phyloP scores from a whole-genome alignment of 2,888 invertebrate genomes.

The Formica aserva region DNA sequence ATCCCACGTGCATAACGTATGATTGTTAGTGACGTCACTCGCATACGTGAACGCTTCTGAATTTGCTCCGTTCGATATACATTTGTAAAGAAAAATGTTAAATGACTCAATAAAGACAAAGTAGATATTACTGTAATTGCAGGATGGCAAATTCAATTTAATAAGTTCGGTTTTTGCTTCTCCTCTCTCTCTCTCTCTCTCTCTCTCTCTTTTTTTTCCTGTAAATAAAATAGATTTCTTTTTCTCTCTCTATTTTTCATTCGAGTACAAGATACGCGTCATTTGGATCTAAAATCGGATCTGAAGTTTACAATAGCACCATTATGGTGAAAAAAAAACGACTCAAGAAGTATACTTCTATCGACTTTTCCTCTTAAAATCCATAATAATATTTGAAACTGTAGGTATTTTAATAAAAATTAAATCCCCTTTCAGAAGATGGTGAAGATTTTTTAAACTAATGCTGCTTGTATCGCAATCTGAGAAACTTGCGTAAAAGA shows the following conservation, averaged over 20 bases:
- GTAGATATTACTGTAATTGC: conserved; percentile 78
- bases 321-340: not conserved
- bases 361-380: conserved; percentile 19
- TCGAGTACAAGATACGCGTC: conserved; percentile 51
- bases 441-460: not conserved
- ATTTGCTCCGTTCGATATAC: conserved; percentile 47
- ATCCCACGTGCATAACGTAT: conserved; percentile 55
- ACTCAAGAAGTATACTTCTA: not conserved
- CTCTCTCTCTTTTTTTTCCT: too few species aligned
- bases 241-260: not conserved
- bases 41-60: conserved; percentile 34
- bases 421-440: not conserved
- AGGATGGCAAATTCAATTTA: conserved; percentile 67
- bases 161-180: not conserved
- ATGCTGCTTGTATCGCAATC: not conserved
- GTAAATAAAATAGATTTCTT: not conserved
- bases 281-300: conserved; percentile 63
- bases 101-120: conserved; percentile 72
- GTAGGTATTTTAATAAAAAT: conserved; percentile 1
- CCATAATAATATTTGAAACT: not conserved
- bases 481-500: not conserved
- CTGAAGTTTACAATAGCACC: conserved; percentile 60
- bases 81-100: conserved; percentile 76
- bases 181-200: not conserved
- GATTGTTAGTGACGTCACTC: conserved; percentile 27